Evolutionary conservation across 2,113 vertebrate genomes (phyloP).

Genomic region (Seriola rivoliana): DNA sequence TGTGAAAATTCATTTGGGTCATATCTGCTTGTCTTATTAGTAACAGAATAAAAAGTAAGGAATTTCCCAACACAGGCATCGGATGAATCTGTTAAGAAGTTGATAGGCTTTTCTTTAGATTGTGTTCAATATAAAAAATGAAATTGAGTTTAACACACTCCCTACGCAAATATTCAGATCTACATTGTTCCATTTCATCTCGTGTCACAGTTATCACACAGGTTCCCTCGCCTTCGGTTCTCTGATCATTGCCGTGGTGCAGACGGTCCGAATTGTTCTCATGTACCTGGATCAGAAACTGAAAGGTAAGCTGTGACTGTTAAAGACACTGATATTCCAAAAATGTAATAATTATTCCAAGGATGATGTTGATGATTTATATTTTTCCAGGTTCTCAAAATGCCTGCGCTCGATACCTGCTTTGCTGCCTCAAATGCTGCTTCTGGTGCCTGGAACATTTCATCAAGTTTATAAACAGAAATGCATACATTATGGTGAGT

Average conservation of each 20-base stretch:
- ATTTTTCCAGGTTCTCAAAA: conserved; percentile 87
- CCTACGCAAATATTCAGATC: background rate
- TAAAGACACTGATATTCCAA: background rate
- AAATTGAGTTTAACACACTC: background rate
- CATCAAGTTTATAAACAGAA: conserved; percentile 96
- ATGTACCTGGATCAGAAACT: conserved; percentile 93
- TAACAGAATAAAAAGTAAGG: background rate
- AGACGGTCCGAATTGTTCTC: conserved; percentile 89
- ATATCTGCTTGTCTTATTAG: too few species aligned
- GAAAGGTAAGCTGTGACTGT: conserved; percentile 84
- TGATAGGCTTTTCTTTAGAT: background rate
- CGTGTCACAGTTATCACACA: conserved; percentile 91
- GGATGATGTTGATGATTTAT: background rate
- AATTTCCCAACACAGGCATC: background rate
- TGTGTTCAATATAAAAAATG: background rate
- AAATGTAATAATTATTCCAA: background rate
- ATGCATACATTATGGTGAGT: conserved; percentile 98
- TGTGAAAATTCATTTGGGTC: background rate
- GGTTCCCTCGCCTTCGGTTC: conserved; percentile 96
- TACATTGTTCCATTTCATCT: background rate
- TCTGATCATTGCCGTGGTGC: conserved; percentile 91
- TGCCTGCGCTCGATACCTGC: conserved; percentile 86
- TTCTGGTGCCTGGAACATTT: conserved; percentile 98
- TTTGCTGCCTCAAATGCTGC: conserved; percentile 95
- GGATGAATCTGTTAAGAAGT: background rate